Base-by-base conservation (phyloP, 1,140 invertebrate species). In the Pachypeltis micranthus region DNA sequence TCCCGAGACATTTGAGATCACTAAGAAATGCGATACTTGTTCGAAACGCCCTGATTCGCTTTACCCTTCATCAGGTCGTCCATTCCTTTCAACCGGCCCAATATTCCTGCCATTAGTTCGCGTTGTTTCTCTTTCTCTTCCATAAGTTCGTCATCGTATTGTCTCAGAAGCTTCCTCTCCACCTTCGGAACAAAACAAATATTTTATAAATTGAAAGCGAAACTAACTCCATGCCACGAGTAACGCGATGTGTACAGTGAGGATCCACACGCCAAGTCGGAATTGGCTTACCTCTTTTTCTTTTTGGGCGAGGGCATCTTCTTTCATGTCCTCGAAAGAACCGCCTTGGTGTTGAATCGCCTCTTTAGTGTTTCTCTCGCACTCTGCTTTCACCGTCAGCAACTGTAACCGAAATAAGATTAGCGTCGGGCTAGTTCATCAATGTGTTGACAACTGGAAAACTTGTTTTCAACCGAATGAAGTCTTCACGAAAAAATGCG, bases 11-110 rank as follows among this genome's bases (percentile, higher is more conserved):
- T 47, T 24, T 29, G 51, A 54, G 51, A 54, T 7, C 23, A 54
- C 19, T 24, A 4, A n/a, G n/a, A n/a, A n/a, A n/a, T n/a, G n/a
- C n/a, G n/a, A n/a, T n/a, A n/a, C n/a, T n/a, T n/a, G n/a, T n/a
- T n/a, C n/a, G n/a, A n/a, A n/a, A n/a, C n/a, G n/a, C n/a, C n/a
- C n/a, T n/a, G n/a, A n/a, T 39, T 10, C n/a, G 10, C n/a, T 39
- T 80, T 73, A 93, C 92, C 82, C 80, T 88, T 86, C 2, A 97
- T 78, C 1, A 90, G 89, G 47, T 84, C 78, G 74, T 96, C 90
- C 64, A 97, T 85, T n/a, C 91, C 93, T 64, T 83, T 82, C 58
- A 96, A 76, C 70, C 90, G 84, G 19, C 88, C 88, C 27, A 93
- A 80, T 74, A 92, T 85, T 0, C 80, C 81, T 1, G 87, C 87